Conservation (phyloP, 1,140 invertebrate genomes). For the Galendromus occidentalis region DNA sequence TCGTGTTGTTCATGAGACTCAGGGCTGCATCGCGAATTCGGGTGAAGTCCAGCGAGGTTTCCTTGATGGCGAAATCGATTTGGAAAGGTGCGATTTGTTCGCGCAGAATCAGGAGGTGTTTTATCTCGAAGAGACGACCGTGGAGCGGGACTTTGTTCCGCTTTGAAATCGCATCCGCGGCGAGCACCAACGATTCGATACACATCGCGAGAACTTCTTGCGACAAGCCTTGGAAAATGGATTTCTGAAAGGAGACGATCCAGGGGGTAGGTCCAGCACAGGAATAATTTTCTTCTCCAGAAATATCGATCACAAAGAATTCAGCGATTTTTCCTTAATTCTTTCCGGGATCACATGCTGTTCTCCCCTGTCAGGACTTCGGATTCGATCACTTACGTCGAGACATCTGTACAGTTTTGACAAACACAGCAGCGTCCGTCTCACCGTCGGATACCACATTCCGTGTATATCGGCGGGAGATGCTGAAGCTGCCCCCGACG, state of each 20-base stretch:
- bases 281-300: too few species aligned
- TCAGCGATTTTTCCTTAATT: too few species aligned
- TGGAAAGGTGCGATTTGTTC: conserved; percentile 98
- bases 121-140: conserved; percentile 86
- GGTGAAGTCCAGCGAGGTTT: conserved; percentile 76
- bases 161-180: conserved; percentile 37
- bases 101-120: conserved; percentile 82
- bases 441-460: conserved; percentile 97
- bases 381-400: conserved; percentile 38
- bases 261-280: background rate
- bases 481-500: conserved; percentile 16
- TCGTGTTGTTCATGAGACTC: conserved; percentile 60
- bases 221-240: conserved; percentile 85
- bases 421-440: conserved; percentile 77
- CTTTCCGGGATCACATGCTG: too few species aligned
- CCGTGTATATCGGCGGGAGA: conserved; percentile 92
- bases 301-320: too few species aligned
- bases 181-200: conserved; percentile 64
- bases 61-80: conserved; percentile 78
- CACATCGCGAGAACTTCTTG: conserved; percentile 82
- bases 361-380: too few species aligned
- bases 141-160: conserved; percentile 45
- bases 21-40: conserved; percentile 45
- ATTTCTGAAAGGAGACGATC: conserved; percentile 32
- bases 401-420: conserved; percentile 86